Evolutionary conservation across 1,140 invertebrate genomes (phyloP).

Genomic region (Arion vulgaris): DNA sequence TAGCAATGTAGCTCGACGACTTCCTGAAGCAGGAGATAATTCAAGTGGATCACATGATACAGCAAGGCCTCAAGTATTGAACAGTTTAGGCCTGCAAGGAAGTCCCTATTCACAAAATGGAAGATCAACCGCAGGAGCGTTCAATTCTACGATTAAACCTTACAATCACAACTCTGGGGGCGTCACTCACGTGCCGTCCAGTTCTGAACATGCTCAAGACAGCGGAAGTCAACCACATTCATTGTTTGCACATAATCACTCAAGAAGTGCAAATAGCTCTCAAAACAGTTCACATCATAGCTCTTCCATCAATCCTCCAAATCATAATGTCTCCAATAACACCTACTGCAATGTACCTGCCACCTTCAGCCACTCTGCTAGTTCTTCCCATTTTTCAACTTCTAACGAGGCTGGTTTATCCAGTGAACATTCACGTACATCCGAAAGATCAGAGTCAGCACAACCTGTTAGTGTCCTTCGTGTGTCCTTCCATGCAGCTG

Average conservation of each 20-base stretch:
- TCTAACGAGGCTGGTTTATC: slow-evolving; percentile 29
- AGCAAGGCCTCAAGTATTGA: slow-evolving; percentile 41
- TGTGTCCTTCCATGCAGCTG: slow-evolving; percentile 54
- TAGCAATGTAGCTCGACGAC: slow-evolving; percentile 39
- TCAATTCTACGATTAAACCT: slow-evolving; percentile 8
- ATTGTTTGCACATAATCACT: neutral
- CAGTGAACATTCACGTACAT: slow-evolving; percentile 42
- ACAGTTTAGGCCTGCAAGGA: neutral
- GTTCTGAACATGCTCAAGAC: neutral
- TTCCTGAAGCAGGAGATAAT: slow-evolving; percentile 57
- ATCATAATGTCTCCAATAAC: slow-evolving; percentile 22
- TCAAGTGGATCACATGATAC: slow-evolving; percentile 53
- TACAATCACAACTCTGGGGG: neutral
- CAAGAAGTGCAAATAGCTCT: neutral
- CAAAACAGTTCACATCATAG: neutral
- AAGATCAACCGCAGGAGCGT: slow-evolving; percentile 32
- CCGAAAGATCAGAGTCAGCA: slow-evolving; percentile 54
- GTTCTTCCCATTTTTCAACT: slow-evolving; percentile 57
- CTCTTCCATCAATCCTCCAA: neutral
- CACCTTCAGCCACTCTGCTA: slow-evolving; percentile 53
- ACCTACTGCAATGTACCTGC: slow-evolving; percentile 26
- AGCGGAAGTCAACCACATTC: neutral
- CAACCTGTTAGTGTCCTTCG: slow-evolving; percentile 50
- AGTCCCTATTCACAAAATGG: slow-evolving; percentile 2
- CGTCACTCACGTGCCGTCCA: neutral